Percentiles rank a stretch among this genome's conserved stretches.
phyloP scores from a whole-genome alignment of 1,140 invertebrate species.

The Drosophila sturtevanti region DNA sequence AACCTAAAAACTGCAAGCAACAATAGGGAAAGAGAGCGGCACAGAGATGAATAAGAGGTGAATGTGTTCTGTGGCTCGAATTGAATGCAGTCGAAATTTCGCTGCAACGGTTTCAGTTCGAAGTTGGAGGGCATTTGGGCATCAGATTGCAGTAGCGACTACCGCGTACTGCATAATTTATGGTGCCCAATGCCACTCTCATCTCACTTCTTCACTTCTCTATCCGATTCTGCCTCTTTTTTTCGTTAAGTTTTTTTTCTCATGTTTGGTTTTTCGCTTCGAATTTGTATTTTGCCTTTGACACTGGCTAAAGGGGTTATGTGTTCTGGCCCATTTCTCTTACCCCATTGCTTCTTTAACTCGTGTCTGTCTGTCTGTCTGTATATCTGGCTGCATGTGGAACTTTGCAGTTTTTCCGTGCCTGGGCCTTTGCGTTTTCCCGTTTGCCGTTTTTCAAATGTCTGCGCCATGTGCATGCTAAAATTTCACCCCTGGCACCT shows the following conservation, averaged over 20 bases:
- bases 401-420: slow-evolving; percentile 79
- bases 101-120: neutral
- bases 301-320: slow-evolving; percentile 68
- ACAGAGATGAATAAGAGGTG: neutral
- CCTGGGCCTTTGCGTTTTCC: slow-evolving; percentile 63
- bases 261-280: slow-evolving; percentile 54
- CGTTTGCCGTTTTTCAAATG: slow-evolving; percentile 74
- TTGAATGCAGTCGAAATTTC: slow-evolving; percentile 65
- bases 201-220: neutral
- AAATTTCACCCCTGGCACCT: slow-evolving; percentile 41
- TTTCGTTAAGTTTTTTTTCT: slow-evolving; percentile 2
- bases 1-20: neutral
- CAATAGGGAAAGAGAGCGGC: neutral
- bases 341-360: neutral
- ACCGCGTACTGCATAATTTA: slow-evolving; percentile 77
- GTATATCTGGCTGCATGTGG: slow-evolving; percentile 45
- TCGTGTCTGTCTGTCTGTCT: neutral
- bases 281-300: slow-evolving; percentile 78
- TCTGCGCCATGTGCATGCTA: slow-evolving; percentile 78
- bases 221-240: neutral
- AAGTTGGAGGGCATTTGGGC: slow-evolving; percentile 40
- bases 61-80: slow-evolving; percentile 50
- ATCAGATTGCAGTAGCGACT: slow-evolving; percentile 70
- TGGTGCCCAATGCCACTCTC: slow-evolving; percentile 47
- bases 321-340: slow-evolving; percentile 28